A percentile compares a stretch with the other conserved stretches of the same genome.
These are phyloP conservation scores for Montipora efflorescens DNA, from an alignment of 64 coral and sea anemone species.

Conservation along the genomic window DNA sequence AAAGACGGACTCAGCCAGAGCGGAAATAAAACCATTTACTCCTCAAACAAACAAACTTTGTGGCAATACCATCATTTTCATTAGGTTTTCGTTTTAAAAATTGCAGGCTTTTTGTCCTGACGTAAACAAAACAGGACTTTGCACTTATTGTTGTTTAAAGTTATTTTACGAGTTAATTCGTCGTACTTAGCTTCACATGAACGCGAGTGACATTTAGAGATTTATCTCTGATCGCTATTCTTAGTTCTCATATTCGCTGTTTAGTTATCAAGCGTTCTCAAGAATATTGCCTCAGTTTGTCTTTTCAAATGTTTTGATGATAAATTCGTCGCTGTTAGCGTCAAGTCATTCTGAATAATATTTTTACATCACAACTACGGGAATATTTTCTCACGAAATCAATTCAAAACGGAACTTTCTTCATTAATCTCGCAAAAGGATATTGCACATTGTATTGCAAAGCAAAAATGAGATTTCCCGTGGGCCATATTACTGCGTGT, in stretches of 20 bases:
- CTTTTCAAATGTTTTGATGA: not conserved
- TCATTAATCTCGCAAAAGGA: not conserved
- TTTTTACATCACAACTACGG: not conserved
- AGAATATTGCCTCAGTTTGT: not conserved
- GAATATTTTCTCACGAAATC: no score
- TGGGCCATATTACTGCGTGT: not conserved
- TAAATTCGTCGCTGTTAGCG: not conserved
- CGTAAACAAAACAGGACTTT: no score
- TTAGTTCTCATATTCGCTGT: not conserved
- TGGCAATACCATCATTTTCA: not conserved
- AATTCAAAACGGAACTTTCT: not conserved
- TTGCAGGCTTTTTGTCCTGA: no score
- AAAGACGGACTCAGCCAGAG: not conserved
- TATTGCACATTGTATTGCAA: not conserved
- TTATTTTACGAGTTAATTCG: not conserved
- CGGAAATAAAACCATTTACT: not conserved
- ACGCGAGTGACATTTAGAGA: not conserved
- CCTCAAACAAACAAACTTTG: conserved; percentile 29
- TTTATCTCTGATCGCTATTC: not conserved
- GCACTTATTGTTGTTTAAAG: no score
- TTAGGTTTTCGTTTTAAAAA: not conserved
- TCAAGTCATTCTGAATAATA: not conserved
- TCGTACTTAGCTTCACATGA: not conserved
- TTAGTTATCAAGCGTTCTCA: not conserved
- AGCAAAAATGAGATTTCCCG: not conserved